Base-by-base conservation (phyloP, 2,888 invertebrate genomes). In the Lepidocyrtinus sp. region DNA sequence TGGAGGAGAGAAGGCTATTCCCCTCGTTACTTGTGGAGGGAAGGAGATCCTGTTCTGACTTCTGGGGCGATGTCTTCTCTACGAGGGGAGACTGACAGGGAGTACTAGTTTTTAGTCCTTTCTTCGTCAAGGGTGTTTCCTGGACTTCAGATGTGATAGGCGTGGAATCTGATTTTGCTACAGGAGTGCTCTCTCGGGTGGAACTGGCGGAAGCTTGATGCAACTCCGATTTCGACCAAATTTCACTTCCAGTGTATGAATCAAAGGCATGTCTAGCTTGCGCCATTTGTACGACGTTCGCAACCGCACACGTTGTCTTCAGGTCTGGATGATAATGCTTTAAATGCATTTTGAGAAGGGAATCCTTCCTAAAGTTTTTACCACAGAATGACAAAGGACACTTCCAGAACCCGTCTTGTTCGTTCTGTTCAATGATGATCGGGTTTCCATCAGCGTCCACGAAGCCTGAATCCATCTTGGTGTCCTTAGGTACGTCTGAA, bases 321-420 rank as follows among this genome's bases (percentile, higher is more conserved):
- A 77, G 91, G 84, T 95, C 94, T 1, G 93, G 92, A 89, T 97
- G 98, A 89, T 97, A 97, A 88, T 98, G 97, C 87, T 97, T 97
- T 59, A 97, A 94, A 88, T 98, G 98, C 92, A 96, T 97, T 89
- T 89, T 94, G 7, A 98, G 90, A 68, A 97, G 91, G 83, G 94
- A 96, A 88, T 96, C 96, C 88, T 96, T 96, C 2, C 98, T 92
- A 88, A 97, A 98, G 86, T 93, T 94, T 89, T 98, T 98, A 69
- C 91, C 92, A 88, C 98, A 98, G 0, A 93, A 93, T 82, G 94
- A 93, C 65, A 94, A 93, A 0, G 95, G 95, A 88, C 96, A 96
- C 36, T 90, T 91, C 85, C 90, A 92, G 15, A 78, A 78, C 1
- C 90, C 90, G 82, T 90, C 94, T 25, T 85, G 82, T 62, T 67